Evolutionary conservation across 2,113 vertebrate genomes (phyloP), one percentile per base, ranked within the genome.

Genomic region (Rhynchopsitta pachyrhyncha): DNA sequence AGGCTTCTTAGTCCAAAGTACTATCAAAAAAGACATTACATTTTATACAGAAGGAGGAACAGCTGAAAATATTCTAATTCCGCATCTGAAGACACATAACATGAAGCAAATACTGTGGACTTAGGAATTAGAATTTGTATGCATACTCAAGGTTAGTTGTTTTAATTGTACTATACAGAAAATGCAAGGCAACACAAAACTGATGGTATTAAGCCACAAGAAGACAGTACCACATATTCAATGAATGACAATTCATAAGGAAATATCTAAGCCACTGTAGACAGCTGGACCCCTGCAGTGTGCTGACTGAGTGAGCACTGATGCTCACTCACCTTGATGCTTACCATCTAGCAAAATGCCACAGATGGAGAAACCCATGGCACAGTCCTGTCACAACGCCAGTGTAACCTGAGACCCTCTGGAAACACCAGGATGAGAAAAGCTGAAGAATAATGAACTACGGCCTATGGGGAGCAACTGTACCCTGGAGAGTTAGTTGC

Each of bases 111-210:
- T 20, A 46, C 17, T 35, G 13, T 62, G 35, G 37, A 81, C 73
- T 10, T 74, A 57, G 0, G 0, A 31, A 47, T 23, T 46, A 69
- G 53, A 27, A 67, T 28, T 39, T 0, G 0, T 20, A 69, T 12
- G 4, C 13, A 42, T 18, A 17, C 29, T 66, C n/a, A 69, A 49
- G 18, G 15, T 44, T 50, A 82, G 82, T 12, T 63, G 31, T 55
- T 91, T 86, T 17, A 46, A 66, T 35, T 52, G 39, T n/a, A 47
- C 19, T 44, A 63, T 17, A 9, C 46, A 86, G 29, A 70, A 89
- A 87, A 85, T 0, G 1, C 20, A 62, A 14, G 13, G 18, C 28
- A 81, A 82, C 20, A 66, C 10, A 70, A 37, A 91, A 63, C 1
- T 6, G 8, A 46, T 44, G 6, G 27, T 11, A 47, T 44, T 17